Base-by-base conservation (phyloP, 2,797 vertebrate species). In the Argyrosomus regius region DNA sequence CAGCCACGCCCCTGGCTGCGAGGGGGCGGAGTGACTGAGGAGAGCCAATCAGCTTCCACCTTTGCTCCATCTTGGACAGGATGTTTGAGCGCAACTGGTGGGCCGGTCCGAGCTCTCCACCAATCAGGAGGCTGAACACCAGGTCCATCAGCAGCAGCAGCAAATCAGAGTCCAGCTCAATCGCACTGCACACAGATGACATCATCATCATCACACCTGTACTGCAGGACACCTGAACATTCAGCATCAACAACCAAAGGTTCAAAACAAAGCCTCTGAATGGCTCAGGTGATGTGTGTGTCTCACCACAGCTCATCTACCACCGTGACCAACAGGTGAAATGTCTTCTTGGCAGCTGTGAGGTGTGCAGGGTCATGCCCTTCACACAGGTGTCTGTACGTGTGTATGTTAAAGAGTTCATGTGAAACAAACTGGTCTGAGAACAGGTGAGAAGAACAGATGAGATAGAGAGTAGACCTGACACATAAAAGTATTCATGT, bases 241-340 rank as follows among this genome's bases (percentile, higher is more conserved):
- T 45, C 43, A 35, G 35, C 7, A 8, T 8, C 35, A 35, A 35
- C 35, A 35, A 35, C 35, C 35, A 35, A 35, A 35, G 7, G 35
- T 35, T 35, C 35, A 35, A 35, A 31, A 39, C 22, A 24, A 13
- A 52, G 31, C 22, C 8, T 35, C 11, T 61, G 17, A 31, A 50
- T 67, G 65, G 8, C 18, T 22, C 14, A 26, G 13, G 61, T 66
- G 63, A 46, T 52, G 50, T 61, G 56, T 31, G 17, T 60, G n/a
- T 93, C 96, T 96, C 85, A 98, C 97, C 97, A 96, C 53, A 98
- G 94, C 78, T 98, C 96, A 0, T 97, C 96, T 80, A 98, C 97
- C 71, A 97, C 97, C 49, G 96, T 88, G 64, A 96, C 95, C 88
- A 98, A 93, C 83, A 98, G 95, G 1, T 96, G 95, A 90, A 98